Evolutionary conservation across 2,113 vertebrate genomes (phyloP).

Genomic region (Falco punctatus): DNA sequence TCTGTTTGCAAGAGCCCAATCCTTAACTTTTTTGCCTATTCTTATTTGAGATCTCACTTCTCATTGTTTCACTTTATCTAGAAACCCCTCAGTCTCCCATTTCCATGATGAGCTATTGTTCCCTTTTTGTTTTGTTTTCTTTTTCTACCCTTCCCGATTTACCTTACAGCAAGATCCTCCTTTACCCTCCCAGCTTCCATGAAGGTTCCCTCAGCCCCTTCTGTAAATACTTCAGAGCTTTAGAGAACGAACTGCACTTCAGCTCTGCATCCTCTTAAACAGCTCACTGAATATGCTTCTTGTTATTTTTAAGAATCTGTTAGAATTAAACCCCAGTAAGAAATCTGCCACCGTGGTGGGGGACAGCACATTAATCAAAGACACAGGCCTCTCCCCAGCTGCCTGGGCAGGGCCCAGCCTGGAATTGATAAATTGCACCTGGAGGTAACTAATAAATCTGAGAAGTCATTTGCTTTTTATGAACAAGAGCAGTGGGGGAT

Average conservation of each 20-base stretch:
- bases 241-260: not conserved
- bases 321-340: slow-evolving; percentile 65
- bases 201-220: not conserved
- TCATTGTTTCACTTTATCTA: not conserved
- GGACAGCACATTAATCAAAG: slow-evolving; percentile 59
- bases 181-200: not conserved
- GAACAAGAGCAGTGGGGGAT: slow-evolving; percentile 12
- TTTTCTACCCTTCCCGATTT: not conserved
- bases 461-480: slow-evolving; percentile 68
- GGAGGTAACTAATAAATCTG: slow-evolving; percentile 72
- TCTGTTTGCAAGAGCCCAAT: not conserved
- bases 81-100: not conserved
- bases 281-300: slow-evolving; percentile 15
- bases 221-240: not conserved
- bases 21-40: not conserved
- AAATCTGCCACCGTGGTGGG: slow-evolving; percentile 46
- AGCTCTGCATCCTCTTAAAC: not conserved
- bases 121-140: not conserved
- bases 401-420: slow-evolving; percentile 29
- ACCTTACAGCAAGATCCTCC: not conserved
- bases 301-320: slow-evolving; percentile 65
- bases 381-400: slow-evolving; percentile 11
- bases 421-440: slow-evolving; percentile 68
- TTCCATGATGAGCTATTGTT: not conserved
- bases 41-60: not conserved